Evolutionary conservation across 2,113 vertebrate genomes (phyloP).

Genomic region (Boulengeromyrus knoepffleri): DNA sequence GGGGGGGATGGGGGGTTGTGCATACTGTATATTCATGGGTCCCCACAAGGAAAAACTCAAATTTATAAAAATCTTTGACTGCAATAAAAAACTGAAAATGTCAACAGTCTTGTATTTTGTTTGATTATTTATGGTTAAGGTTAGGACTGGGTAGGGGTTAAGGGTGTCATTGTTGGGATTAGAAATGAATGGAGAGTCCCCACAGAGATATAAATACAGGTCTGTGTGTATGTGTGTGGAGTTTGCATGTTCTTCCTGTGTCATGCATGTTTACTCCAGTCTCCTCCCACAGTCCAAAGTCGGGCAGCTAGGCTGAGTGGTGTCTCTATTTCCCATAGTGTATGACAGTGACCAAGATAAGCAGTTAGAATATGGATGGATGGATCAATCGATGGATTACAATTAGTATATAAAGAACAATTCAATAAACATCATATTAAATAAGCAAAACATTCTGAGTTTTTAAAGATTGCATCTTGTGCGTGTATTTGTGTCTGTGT

Average conservation of each 20-base stretch:
- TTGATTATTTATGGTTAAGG: neutral
- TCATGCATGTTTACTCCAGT: neutral
- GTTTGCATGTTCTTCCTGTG: neutral
- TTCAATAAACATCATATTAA: neutral
- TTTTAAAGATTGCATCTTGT: neutral
- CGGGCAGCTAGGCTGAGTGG: neutral
- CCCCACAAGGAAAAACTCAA: neutral
- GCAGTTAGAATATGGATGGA: neutral
- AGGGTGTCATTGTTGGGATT: neutral
- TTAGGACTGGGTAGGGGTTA: neutral
- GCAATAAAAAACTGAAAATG: neutral
- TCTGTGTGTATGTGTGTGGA: neutral
- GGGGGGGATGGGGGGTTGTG: too few species aligned
- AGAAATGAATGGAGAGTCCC: neutral
- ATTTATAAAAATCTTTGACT: neutral
- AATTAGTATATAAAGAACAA: neutral
- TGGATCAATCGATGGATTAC: neutral
- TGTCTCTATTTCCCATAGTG: neutral
- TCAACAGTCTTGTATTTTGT: neutral
- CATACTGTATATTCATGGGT: neutral
- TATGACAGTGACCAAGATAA: neutral
- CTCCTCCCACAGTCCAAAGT: neutral
- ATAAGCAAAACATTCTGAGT: neutral
- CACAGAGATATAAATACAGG: neutral
- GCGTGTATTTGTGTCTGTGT: neutral